phyloP scores from a whole-genome alignment of 1,140 invertebrate genomes.

The Orussus abietinus region DNA sequence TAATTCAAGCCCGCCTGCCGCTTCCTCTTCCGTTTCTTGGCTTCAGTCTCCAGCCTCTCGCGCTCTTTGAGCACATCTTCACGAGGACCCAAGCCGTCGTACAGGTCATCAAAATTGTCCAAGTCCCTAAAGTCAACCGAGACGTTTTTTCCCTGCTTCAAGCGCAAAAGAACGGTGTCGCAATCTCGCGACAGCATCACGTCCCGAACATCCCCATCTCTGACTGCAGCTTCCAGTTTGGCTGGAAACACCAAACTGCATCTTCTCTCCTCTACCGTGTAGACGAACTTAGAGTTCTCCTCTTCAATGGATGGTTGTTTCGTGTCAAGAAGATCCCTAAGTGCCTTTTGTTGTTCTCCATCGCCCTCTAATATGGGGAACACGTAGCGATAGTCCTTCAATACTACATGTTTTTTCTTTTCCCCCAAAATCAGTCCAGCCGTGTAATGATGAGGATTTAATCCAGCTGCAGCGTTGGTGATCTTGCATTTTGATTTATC shows the following conservation, averaged over 20 bases:
- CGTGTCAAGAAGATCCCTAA: slow-evolving; percentile 60
- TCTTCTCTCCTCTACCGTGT: slow-evolving; percentile 67
- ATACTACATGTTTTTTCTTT: slow-evolving; percentile 61
- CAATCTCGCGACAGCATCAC: slow-evolving; percentile 71
- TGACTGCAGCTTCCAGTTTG: slow-evolving; percentile 69
- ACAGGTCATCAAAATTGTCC: slow-evolving; percentile 57
- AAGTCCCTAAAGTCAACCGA: slow-evolving; percentile 67
- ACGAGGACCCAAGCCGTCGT: slow-evolving; percentile 63
- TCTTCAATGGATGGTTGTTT: slow-evolving; percentile 55
- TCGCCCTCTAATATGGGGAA: slow-evolving; percentile 66
- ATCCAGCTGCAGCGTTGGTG: slow-evolving; percentile 59
- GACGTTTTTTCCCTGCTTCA: slow-evolving; percentile 68
- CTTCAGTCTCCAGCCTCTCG: slow-evolving; percentile 57
- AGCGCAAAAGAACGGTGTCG: slow-evolving; percentile 68
- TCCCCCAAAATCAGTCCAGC: slow-evolving; percentile 59
- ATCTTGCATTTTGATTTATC: slow-evolving; percentile 62
- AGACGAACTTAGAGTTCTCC: slow-evolving; percentile 65
- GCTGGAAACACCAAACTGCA: slow-evolving; percentile 74
- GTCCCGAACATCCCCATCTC: slow-evolving; percentile 72
- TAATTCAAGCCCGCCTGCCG: slow-evolving; percentile 56
- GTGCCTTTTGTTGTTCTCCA: slow-evolving; percentile 59
- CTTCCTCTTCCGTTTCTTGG: slow-evolving; percentile 59
- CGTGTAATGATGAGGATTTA: slow-evolving; percentile 57
- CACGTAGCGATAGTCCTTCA: slow-evolving; percentile 70
- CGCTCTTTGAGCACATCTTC: slow-evolving; percentile 60